Conservation (phyloP, 2,797 vertebrate genomes). For the Propithecus deckenii region DNA sequence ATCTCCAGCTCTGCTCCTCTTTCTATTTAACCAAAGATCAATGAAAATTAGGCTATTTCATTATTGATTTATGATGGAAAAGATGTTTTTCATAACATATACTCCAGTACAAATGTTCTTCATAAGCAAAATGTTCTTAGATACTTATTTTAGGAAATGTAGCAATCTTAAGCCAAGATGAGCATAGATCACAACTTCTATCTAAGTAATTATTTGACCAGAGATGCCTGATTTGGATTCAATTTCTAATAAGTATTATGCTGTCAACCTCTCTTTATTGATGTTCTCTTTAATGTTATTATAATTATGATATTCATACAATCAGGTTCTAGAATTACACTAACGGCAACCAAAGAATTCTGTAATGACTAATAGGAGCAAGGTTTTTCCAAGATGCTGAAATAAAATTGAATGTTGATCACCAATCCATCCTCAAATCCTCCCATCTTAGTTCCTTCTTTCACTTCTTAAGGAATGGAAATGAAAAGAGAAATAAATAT, state of each 20-base stretch:
- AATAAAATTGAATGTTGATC: neutral
- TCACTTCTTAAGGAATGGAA: neutral
- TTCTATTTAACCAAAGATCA: conserved; percentile 40
- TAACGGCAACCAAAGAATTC: conserved; percentile 30
- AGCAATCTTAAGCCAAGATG: neutral
- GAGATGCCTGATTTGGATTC: neutral
- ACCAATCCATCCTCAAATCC: neutral
- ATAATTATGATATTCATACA: conserved; percentile 8
- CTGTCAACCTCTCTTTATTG: conserved; percentile 12
- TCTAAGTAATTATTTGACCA: conserved; percentile 6
- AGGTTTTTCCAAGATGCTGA: conserved; percentile 21
- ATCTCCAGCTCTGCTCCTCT: neutral
- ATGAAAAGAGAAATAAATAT: neutral
- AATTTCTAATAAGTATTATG: conserved; percentile 33
- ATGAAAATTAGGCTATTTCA: neutral
- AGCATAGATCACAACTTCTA: neutral
- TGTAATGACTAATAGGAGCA: neutral
- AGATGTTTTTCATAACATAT: neutral
- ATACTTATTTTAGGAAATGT: conserved; percentile 20
- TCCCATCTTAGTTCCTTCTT: neutral
- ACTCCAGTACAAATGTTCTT: neutral
- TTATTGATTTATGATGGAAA: conserved; percentile 40
- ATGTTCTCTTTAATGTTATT: conserved; percentile 37
- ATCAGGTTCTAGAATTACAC: conserved; percentile 42
- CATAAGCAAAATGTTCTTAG: neutral